Base-by-base conservation (phyloP, 2,797 vertebrate genomes). In the Avahi laniger region DNA sequence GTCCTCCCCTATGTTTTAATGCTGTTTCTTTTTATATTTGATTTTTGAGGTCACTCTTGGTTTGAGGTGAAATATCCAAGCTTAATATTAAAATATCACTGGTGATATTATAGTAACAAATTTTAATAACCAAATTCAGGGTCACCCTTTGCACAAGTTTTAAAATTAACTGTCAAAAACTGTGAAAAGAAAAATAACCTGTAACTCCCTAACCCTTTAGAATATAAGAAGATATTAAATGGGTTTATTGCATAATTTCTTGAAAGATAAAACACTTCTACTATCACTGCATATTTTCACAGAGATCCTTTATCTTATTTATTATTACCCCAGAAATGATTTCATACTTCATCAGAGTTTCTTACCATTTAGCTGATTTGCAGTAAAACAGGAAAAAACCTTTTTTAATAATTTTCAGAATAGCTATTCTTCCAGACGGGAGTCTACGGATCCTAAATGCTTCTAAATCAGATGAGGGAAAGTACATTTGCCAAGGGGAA, bases 401-500 rank as follows among this genome's bases (percentile, higher is more conserved):
- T 94, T 97, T 98, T 96, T 97, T 97, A 97, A 97, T 98, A 59
- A 91, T 98, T 98, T 98, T 97, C 98, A 99, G 99, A 99, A 98
- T 99, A 98, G 98, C 98, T 98, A 96, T 99, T 98, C 99, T 99
- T 98, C 99, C 99, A 98, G 99, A 99, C 98, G 99, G 99, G 97
- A 99, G 98, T 84, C 99, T 99, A 86, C 98, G 98, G 98, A 99
- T 99, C 97, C 97, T 99, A 97, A 99, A 99, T 97, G 99, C 99
- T 98, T 99, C 99, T 95, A 99, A 99, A 96, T 98, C 99, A 28
- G 99, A 99, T 92, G 99, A 99, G 98, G 99, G 99, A 80, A 99
- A 98, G 93, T 99, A 99, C 38, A 95, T 98, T 96, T 99, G 99
- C 98, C 99, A 98, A 97, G 99, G 99, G 5, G 99, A 99, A 98